Conservation (phyloP, 2,797 vertebrate species). For the Crocidura indochinensis region DNA sequence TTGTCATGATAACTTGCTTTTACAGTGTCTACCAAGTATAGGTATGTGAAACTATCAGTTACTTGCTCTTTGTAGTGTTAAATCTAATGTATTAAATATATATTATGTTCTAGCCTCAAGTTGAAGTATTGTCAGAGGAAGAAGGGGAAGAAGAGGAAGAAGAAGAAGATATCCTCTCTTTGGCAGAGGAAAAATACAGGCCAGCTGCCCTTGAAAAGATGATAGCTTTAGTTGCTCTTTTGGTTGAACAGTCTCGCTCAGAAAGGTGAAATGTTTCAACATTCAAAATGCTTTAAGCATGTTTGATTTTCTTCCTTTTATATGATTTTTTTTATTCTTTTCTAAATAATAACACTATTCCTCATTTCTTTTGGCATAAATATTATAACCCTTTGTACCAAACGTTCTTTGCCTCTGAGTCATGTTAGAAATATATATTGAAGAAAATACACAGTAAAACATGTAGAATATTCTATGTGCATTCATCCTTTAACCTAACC, state of each 20-base stretch:
- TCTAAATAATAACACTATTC: slow-evolving; percentile 71
- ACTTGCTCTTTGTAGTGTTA: slow-evolving; percentile 24
- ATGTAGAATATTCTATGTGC: slow-evolving; percentile 72
- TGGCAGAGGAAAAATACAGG: slow-evolving; percentile 99
- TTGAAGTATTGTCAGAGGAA: slow-evolving; percentile 98
- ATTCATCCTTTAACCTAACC: slow-evolving; percentile 70
- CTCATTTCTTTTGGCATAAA: slow-evolving; percentile 72
- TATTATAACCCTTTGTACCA: slow-evolving; percentile 78
- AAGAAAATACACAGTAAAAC: slow-evolving; percentile 75
- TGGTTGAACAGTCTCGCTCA: slow-evolving; percentile 98
- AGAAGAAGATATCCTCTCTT: slow-evolving; percentile 98
- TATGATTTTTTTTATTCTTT: slow-evolving; percentile 74
- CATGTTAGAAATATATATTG: slow-evolving; percentile 75
- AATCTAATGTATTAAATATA: slow-evolving; percentile 62
- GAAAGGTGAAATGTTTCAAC: slow-evolving; percentile 93
- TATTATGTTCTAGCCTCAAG: slow-evolving; percentile 93
- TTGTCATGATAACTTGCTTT: background rate
- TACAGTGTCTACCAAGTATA: background rate
- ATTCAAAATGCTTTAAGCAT: slow-evolving; percentile 82
- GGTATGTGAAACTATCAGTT: background rate
- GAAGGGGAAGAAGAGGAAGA: slow-evolving; percentile 99
- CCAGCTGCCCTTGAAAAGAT: slow-evolving; percentile 99
- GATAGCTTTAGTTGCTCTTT: slow-evolving; percentile 98
- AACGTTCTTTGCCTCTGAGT: slow-evolving; percentile 64
- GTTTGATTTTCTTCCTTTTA: slow-evolving; percentile 72